phyloP scores from a whole-genome alignment of 2,113 vertebrate genomes.

The Cyprichromis sp. region DNA sequence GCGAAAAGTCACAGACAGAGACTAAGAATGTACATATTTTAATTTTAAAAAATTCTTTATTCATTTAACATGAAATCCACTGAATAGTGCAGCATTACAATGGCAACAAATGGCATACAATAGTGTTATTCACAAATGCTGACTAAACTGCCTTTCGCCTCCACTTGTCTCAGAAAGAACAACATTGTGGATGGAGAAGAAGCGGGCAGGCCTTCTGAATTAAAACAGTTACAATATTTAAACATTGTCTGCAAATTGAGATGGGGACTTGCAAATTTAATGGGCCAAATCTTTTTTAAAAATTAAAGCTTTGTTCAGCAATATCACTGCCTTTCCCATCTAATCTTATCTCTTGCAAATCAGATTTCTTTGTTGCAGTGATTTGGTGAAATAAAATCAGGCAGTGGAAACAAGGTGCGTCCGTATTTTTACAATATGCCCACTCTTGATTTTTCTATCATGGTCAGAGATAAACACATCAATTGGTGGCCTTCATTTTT shows the following conservation, averaged over 20 bases:
- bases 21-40: background rate
- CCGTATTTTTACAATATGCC: background rate
- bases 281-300: slow-evolving; percentile 35
- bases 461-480: slow-evolving; percentile 9
- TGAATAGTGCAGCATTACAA: background rate
- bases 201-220: background rate
- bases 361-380: background rate
- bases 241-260: slow-evolving; percentile 49
- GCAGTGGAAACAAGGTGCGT: background rate
- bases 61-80: background rate
- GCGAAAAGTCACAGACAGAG: background rate
- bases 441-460: background rate
- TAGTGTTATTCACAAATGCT: background rate
- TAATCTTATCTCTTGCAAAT: background rate
- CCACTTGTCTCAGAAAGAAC: background rate
- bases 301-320: slow-evolving; percentile 45
- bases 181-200: background rate
- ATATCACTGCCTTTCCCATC: slow-evolving; percentile 30
- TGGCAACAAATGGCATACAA: background rate
- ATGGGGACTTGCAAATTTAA: slow-evolving; percentile 58
- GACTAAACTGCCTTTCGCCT: background rate
- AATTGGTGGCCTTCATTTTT: slow-evolving; percentile 10
- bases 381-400: background rate
- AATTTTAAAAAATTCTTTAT: background rate
- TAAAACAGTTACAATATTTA: slow-evolving; percentile 53